Percentiles rank a stretch among this genome's conserved stretches.
Conservation (phyloP, 2,888 invertebrate genomes). For the Endotricha flammealis region DNA sequence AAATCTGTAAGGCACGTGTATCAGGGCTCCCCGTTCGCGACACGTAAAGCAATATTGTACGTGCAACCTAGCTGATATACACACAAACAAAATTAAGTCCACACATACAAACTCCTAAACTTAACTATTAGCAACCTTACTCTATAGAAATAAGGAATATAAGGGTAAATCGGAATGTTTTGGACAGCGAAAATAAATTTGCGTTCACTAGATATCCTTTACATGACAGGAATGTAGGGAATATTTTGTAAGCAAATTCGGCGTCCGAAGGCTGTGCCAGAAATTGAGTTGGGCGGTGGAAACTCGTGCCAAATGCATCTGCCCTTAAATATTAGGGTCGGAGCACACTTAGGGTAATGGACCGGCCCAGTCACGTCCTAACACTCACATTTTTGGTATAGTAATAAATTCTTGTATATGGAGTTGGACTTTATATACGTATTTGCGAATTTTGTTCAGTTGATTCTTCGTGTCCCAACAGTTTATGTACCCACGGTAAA, state of each 20-base stretch:
- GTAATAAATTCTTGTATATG: too few species aligned
- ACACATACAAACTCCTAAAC: not conserved
- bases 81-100: not conserved
- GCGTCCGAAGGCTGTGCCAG: not conserved
- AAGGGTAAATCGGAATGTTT: not conserved
- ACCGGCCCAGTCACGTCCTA: too few species aligned
- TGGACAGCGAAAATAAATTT: not conserved
- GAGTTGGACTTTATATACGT: too few species aligned
- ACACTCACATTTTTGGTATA: too few species aligned
- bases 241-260: constrained; percentile 12
- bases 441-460: too few species aligned
- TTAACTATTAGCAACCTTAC: not conserved
- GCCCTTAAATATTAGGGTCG: not conserved
- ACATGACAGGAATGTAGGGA: not conserved
- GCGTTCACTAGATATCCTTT: not conserved
- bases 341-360: too few species aligned
- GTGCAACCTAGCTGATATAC: constrained; percentile 15
- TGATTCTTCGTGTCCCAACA: too few species aligned
- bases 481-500: too few species aligned
- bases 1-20: constrained; percentile 2
- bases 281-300: not conserved
- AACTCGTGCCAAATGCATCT: not conserved
- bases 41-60: constrained; percentile 21
- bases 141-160: not conserved
- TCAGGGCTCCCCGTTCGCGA: constrained; percentile 6